Base-by-base conservation (phyloP, 2,113 vertebrate genomes). In the Gambusia affinis region DNA sequence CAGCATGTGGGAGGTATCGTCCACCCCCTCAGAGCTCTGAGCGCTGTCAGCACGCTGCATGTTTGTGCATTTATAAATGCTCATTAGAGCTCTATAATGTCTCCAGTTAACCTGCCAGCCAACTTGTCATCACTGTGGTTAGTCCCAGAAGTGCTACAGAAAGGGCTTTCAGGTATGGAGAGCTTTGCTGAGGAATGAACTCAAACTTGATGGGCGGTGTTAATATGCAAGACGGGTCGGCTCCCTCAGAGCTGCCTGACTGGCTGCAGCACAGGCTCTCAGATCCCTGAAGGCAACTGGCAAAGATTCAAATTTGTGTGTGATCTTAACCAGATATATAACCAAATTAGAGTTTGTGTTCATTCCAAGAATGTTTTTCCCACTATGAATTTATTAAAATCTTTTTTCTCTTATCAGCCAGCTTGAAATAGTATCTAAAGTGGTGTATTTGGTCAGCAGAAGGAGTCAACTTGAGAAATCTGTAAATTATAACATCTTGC, bases 21-120 rank as follows among this genome's bases (percentile, higher is more conserved):
- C 81, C 85, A 2, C 86, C 86, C 85, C 83, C 81, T 81, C 72
- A 42, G 44, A 80, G 60, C 74, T 78, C 77, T 57, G 47, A 0
- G 27, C 51, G 70, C 81, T 64, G 77, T 77, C 76, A 75, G n/a
- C 6, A n/a, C 15, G 54, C 12, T 73, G 11, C 71, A 51, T 39
- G 44, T 44, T 28, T 61, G 47, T 64, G 39, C 44, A 33, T 73
- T 35, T 12, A 8, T 42, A 68, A 74, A 47, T 67, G 78, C 73
- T 87, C 72, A 67, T 85, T 84, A 76, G 80, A 82, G 61, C 28
- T 67, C 64, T 29, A 64, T 33, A 66, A 64, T 72, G 71, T 71
- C 65, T 87, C 68, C 73, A 73, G 69, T 57, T 57, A 57, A 57
- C 51, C 51, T 57, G 65, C 77, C 79, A 73, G 69, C 67, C 72